A percentile compares a stretch with the other conserved stretches of the same genome.
phyloP scores from a whole-genome alignment of 2,888 invertebrate genomes.

The Xestia sexstrigata region DNA sequence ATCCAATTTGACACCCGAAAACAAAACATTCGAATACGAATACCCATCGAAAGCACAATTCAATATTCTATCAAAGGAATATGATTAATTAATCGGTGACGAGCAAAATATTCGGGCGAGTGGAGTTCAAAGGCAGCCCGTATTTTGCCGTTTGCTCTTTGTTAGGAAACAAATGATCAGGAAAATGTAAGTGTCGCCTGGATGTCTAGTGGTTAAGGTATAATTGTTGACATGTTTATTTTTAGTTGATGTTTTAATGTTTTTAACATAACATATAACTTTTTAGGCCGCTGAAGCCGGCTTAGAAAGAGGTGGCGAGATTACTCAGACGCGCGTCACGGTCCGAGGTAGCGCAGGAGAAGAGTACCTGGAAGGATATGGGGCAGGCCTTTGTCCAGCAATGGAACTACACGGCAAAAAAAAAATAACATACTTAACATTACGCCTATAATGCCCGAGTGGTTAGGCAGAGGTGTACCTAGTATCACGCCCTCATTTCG shows the following conservation, averaged over 20 bases:
- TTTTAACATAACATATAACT: neutral
- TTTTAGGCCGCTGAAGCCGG: too few species aligned
- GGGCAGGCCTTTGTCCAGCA: too few species aligned
- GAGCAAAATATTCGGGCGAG: slow-evolving; percentile 35
- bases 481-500: neutral
- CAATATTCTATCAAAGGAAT: slow-evolving; percentile 52
- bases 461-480: neutral
- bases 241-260: neutral
- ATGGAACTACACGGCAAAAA: too few species aligned
- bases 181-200: slow-evolving; percentile 35
- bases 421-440: neutral
- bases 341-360: too few species aligned
- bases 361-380: too few species aligned
- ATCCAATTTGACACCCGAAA: slow-evolving; percentile 39
- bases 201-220: neutral
- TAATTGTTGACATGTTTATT: neutral
- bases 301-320: too few species aligned
- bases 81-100: slow-evolving; percentile 64
- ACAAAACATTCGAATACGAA: slow-evolving; percentile 38
- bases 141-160: slow-evolving; percentile 50
- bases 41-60: slow-evolving; percentile 42
- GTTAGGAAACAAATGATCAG: slow-evolving; percentile 48
- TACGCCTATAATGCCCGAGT: neutral
- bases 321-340: too few species aligned
- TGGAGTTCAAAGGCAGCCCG: slow-evolving; percentile 48